These are phyloP conservation scores for Tichodroma muraria DNA, from an alignment of 2,113 vertebrate species.

Conservation along the genomic window DNA sequence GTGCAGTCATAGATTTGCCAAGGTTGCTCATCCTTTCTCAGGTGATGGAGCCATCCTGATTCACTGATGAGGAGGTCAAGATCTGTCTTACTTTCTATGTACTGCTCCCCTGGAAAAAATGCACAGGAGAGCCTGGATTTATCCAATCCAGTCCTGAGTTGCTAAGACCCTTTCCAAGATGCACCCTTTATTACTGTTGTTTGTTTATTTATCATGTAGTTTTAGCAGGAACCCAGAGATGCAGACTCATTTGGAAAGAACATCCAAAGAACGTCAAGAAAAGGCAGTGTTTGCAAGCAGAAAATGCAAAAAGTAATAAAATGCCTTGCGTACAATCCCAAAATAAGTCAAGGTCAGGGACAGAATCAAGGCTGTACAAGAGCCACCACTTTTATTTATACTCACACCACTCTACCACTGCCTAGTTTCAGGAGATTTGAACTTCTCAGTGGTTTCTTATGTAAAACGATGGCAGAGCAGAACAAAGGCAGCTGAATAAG, in stretches of 20 bases:
- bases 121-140: background rate
- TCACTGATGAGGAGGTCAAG: fast-evolving
- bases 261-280: background rate
- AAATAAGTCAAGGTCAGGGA: background rate
- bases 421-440: background rate
- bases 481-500: background rate
- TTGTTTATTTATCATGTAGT: background rate
- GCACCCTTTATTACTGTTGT: background rate
- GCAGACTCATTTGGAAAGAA: background rate
- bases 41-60: background rate
- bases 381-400: background rate
- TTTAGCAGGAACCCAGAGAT: background rate
- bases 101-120: background rate
- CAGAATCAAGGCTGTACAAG: background rate
- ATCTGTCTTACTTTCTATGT: fast-evolving
- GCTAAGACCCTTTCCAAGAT: background rate
- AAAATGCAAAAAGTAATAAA: background rate
- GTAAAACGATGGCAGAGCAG: background rate
- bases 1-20: background rate
- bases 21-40: background rate
- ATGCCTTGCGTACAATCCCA: fast-evolving
- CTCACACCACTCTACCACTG: background rate
- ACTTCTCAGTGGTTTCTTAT: background rate
- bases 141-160: background rate
- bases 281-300: background rate